Evolutionary conservation across 2,888 invertebrate species (phyloP), one percentile per base, ranked within the genome.

Genomic region (Augiades crinisus): DNA sequence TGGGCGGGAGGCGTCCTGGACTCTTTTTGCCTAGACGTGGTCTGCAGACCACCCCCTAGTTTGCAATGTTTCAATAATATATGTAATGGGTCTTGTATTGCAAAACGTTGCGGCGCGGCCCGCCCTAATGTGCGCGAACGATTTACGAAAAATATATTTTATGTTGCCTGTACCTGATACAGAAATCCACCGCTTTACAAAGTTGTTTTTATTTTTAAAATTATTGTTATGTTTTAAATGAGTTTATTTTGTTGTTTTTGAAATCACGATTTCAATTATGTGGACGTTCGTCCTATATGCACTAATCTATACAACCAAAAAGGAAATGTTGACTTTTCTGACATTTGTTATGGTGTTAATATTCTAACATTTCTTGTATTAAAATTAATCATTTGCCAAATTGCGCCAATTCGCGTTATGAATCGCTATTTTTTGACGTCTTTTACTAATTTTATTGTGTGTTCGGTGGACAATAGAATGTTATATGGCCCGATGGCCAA

Each of bases 221-320:
- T 14, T n/a, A 36, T 53, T 47, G 53, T 53, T 53, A 30, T 40
- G 43, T 53, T 53, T 43, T 43, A 31, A 41, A 37, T 47, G 47
- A 37, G 47, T 36, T 41, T 36, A 47, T 36, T n/a, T 24, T 36
- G 30, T 43, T 53, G 22, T 43, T 31, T 19, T 16, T 47, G 2
- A 34, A 40, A 47, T 46, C 14, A 10, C n/a, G 8, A 14, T 27
- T 8, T 19, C 13, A 12, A 17, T 34, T 3, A 21, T 36, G 14
- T 45, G 34, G 45, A 17, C 16, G 27, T n/a, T 24, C 17, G 34
- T 45, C 17, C 22, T 14, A 19, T 31, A 43, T 21, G 12, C n/a
- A 21, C 3, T 45, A 34, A 45, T 14, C 13, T 19, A 13, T 16
- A 13, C 13, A 45, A 45, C 22, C 10, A 34, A 21, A 12, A 5